Evolutionary conservation across 2,113 vertebrate species (phyloP).

Genomic region (Alectura lathami): DNA sequence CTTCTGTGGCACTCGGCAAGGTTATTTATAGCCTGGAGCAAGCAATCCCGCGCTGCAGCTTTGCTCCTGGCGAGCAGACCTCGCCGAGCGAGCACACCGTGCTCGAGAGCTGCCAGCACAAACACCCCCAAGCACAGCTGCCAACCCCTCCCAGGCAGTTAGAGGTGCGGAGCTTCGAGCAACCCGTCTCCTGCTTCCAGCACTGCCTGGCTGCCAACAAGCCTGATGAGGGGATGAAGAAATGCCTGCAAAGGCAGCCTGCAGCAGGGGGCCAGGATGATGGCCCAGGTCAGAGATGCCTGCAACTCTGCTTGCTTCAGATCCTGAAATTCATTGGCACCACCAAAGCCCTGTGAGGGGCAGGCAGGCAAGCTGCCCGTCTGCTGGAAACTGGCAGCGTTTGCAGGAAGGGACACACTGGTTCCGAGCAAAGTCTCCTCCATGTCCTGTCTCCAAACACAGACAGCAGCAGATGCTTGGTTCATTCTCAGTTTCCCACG

Average conservation of each 20-base stretch:
- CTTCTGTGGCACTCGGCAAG: conserved; percentile 32
- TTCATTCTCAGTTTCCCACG: conserved; percentile 51
- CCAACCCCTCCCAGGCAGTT: neutral
- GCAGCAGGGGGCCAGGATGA: neutral
- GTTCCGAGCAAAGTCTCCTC: neutral
- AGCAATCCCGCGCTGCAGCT: neutral
- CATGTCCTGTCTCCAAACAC: conserved; percentile 42
- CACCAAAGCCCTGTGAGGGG: neutral
- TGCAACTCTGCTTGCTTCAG: neutral
- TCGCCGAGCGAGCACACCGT: neutral
- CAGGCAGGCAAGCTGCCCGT: neutral
- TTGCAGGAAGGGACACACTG: neutral
- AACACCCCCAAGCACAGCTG: conserved; percentile 31
- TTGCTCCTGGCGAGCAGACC: conserved; percentile 23
- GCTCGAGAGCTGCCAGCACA: conserved; percentile 11
- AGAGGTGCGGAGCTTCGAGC: neutral
- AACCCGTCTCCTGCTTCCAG: neutral
- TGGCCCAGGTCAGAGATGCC: accelerated
- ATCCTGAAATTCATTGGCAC: neutral
- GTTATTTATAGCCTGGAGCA: conserved; percentile 58
- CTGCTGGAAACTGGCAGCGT: neutral
- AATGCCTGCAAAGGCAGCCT: neutral
- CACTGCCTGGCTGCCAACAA: neutral
- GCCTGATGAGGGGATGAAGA: neutral
- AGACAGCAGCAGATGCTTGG: conserved; percentile 53